Evolutionary conservation across 2,113 vertebrate species (phyloP), one percentile per base, ranked within the genome.

Genomic region (Anarhynchus alexandrinus): DNA sequence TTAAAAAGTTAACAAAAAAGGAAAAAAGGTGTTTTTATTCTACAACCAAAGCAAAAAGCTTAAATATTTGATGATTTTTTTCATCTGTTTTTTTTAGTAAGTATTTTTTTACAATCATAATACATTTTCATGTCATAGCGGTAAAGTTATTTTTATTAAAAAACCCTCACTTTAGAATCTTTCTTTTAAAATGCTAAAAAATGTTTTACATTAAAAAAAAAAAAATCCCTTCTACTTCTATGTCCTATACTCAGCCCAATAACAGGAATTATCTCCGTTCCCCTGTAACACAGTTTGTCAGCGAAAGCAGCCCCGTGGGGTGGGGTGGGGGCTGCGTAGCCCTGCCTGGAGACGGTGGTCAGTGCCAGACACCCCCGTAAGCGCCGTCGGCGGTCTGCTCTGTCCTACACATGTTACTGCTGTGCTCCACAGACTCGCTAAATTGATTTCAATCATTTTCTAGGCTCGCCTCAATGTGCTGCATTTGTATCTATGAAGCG

Each of bases 351-450:
- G 30, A 2, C 6, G 40, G 9, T 27, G 59, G 26, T 7, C 32
- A 9, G 42, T 20, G 38, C 45, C 54, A 57, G 70, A 4, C 30
- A 1, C 51, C 15, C 30, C 59, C 0, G 0, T 21, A 42, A 16
- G 64, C 5, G 1, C 43, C 1, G 1, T 1, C 5, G 4, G 45
- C 0, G 3, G 7, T 30, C 29, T 59, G 55, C 78, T 42, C 30
- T 38, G 59, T 25, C 23, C 62, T 58, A 52, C 10, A 0, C 1
- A 1, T 49, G 38, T 40, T 32, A 2, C n/a, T 77, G 66, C 49
- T 73, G 43, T 45, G 25, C 90, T 83, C 49, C 67, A 19, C 59
- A 12, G 11, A 32, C 67, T 34, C 0, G 0, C 76, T 55, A 51
- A n/a, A 6, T 3, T 40, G 76, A 54, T 49, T 15, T 54, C 19